Evolutionary conservation across 1,140 invertebrate species (phyloP).

Genomic region (Armadillidium nasatum): DNA sequence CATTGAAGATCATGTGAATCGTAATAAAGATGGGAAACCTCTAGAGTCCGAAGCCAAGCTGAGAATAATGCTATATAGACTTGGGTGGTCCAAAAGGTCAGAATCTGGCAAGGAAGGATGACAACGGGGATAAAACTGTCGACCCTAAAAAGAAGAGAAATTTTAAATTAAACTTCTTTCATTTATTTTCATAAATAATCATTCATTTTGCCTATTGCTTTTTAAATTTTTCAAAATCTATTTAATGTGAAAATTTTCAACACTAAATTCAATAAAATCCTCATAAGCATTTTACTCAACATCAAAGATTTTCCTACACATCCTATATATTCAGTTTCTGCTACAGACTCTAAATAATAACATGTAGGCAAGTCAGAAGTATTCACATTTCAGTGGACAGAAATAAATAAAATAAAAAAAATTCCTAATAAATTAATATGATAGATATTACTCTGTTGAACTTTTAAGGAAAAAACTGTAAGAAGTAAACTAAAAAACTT

Average conservation of each 20-base stretch:
- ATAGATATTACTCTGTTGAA: not conserved
- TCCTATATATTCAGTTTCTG: no score
- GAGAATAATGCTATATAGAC: conserved; percentile 71
- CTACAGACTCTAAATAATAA: no score
- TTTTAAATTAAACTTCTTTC: not conserved
- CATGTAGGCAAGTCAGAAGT: no score
- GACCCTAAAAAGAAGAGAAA: conserved; percentile 59
- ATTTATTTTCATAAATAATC: conserved; percentile 12
- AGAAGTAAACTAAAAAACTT: no score
- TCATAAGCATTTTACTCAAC: conserved; percentile 85
- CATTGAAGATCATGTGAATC: conserved; percentile 63
- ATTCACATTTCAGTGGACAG: conserved; percentile 75
- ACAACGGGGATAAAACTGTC: conserved; percentile 75
- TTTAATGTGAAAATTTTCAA: not conserved
- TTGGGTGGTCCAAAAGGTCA: conserved; percentile 82
- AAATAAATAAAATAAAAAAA: conserved; percentile 62
- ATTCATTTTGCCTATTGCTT: not conserved
- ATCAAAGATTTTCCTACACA: no score
- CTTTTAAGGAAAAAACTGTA: no score
- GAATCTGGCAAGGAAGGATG: conserved; percentile 79
- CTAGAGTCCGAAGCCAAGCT: conserved; percentile 73
- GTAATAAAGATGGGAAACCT: conserved; percentile 68
- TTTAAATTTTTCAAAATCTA: conserved; percentile 13
- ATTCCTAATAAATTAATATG: not conserved
- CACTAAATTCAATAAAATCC: conserved; percentile 58